Percentiles rank a stretch among this genome's conserved stretches.
Evolutionary conservation across 2,888 invertebrate species (phyloP).

Genomic region (Agelastica alni): DNA sequence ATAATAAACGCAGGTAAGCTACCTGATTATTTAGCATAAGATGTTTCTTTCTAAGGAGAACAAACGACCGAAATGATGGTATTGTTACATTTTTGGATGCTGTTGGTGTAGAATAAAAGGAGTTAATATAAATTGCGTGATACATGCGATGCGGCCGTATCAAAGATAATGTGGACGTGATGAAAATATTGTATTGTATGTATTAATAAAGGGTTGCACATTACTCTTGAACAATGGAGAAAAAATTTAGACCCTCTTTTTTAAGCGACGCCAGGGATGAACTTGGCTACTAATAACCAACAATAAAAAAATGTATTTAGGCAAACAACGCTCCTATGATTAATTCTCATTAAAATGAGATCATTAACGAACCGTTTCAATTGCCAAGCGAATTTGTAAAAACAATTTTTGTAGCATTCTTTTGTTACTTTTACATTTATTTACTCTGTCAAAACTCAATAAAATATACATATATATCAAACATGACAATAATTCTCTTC

Average conservation of each 20-base stretch:
- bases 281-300: background rate
- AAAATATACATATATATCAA: too few relatives aligned
- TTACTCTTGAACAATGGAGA: conserved; percentile 51
- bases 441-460: too few relatives aligned
- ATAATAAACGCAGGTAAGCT: conserved; percentile 34
- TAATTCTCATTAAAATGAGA: too few relatives aligned
- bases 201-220: conserved; percentile 54
- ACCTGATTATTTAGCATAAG: conserved; percentile 29
- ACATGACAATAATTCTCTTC: too few relatives aligned
- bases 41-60: conserved; percentile 29
- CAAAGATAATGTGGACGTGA: conserved; percentile 55
- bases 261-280: conserved; percentile 21
- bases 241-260: conserved; percentile 48
- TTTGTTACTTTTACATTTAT: too few relatives aligned
- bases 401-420: too few relatives aligned
- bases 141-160: conserved; percentile 48
- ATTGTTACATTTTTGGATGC: conserved; percentile 45
- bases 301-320: too few relatives aligned
- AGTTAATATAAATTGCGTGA: conserved; percentile 45
- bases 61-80: conserved; percentile 34
- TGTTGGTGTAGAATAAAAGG: conserved; percentile 39
- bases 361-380: too few relatives aligned
- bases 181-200: conserved; percentile 55
- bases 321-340: too few relatives aligned
- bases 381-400: too few relatives aligned